Conservation (phyloP, 2,113 vertebrate genomes). For the Stegostoma tigrinum region DNA sequence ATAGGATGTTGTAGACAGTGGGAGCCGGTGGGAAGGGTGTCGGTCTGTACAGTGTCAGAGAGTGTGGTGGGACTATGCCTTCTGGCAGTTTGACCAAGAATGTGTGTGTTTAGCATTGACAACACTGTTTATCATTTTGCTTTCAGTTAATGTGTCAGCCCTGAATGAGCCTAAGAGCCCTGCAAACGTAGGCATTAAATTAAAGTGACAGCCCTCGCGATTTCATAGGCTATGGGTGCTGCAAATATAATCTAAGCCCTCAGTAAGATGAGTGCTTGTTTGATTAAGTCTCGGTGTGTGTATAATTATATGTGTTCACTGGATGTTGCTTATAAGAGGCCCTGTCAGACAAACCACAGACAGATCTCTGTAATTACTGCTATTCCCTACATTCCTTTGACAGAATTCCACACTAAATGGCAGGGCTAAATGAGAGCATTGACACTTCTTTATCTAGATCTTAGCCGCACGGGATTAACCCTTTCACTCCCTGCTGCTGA, state of each 20-base stretch:
- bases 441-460: neutral
- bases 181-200: neutral
- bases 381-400: neutral
- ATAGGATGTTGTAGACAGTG: neutral
- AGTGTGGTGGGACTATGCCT: neutral
- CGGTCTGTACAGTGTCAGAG: neutral
- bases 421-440: neutral
- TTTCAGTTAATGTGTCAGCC: neutral
- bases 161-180: neutral
- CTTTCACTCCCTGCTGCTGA: neutral
- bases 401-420: neutral
- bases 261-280: neutral
- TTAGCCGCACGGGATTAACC: neutral
- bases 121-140: neutral
- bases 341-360: neutral
- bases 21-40: neutral
- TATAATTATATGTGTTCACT: neutral
- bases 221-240: neutral
- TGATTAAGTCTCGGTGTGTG: neutral
- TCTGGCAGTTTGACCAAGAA: neutral
- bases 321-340: neutral
- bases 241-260: neutral
- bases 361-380: neutral
- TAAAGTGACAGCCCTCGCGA: neutral
- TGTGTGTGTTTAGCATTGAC: neutral